These are phyloP conservation scores for Picathartes gymnocephalus DNA, from an alignment of 2,113 vertebrate species.

Conservation along the genomic window DNA sequence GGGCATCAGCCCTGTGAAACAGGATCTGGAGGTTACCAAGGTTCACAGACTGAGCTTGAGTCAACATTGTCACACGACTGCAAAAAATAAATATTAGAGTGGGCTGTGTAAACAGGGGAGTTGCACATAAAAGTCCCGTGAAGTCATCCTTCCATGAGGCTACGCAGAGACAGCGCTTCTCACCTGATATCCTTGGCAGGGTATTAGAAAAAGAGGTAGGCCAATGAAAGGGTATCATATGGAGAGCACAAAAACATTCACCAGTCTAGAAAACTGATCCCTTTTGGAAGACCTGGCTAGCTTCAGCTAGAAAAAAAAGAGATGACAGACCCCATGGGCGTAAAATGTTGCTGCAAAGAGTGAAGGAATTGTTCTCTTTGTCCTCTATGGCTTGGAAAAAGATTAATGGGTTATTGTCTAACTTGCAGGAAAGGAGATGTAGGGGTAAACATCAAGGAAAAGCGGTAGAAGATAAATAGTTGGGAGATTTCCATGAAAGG, in stretches of 20 bases:
- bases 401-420: not conserved
- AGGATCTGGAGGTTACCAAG: constrained; percentile 39
- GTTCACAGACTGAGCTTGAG: constrained; percentile 35
- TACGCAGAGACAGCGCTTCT: not conserved
- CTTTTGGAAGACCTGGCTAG: not conserved
- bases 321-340: not conserved
- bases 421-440: not conserved
- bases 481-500: not conserved
- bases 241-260: not conserved
- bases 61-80: constrained; percentile 51
- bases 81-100: constrained; percentile 10
- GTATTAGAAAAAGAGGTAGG: not conserved
- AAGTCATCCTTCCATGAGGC: not conserved
- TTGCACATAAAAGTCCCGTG: not conserved
- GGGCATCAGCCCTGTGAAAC: constrained; percentile 40
- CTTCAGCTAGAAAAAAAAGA: not conserved
- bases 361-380: not conserved
- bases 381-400: not conserved
- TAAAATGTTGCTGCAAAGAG: not conserved
- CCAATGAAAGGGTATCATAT: not conserved
- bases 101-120: not conserved
- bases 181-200: not conserved
- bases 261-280: not conserved
- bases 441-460: not conserved
- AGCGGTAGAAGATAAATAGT: not conserved